phyloP scores from a whole-genome alignment of 2,113 vertebrate genomes.

The Pampusana beccarii region DNA sequence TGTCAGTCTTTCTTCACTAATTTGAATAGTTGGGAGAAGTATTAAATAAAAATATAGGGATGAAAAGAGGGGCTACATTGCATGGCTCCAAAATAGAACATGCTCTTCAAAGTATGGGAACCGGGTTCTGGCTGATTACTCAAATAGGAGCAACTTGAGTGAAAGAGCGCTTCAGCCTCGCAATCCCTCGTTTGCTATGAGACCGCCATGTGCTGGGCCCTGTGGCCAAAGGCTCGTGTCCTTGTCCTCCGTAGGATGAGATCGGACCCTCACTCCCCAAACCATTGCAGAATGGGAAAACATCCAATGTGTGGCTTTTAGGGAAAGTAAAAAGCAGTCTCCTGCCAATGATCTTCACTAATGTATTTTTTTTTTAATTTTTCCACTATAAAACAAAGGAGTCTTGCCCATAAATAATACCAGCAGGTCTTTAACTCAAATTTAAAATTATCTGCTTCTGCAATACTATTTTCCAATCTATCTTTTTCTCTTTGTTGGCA shows the following conservation, averaged over 20 bases:
- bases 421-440: neutral
- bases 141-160: neutral
- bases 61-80: neutral
- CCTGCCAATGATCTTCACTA: neutral
- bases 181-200: neutral
- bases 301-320: neutral
- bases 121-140: neutral
- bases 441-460: neutral
- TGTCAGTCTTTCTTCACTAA: neutral
- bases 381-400: neutral
- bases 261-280: neutral
- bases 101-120: neutral
- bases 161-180: neutral
- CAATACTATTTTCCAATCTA: neutral
- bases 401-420: neutral
- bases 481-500: neutral
- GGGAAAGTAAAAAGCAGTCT: neutral
- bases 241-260: neutral
- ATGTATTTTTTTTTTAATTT: neutral
- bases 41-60: neutral
- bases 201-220: neutral
- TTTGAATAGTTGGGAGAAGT: neutral
- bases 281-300: neutral
- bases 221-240: accelerated
- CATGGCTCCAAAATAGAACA: neutral